Base-by-base conservation (phyloP, 1,140 invertebrate species). In the Aradophagus sp. region DNA sequence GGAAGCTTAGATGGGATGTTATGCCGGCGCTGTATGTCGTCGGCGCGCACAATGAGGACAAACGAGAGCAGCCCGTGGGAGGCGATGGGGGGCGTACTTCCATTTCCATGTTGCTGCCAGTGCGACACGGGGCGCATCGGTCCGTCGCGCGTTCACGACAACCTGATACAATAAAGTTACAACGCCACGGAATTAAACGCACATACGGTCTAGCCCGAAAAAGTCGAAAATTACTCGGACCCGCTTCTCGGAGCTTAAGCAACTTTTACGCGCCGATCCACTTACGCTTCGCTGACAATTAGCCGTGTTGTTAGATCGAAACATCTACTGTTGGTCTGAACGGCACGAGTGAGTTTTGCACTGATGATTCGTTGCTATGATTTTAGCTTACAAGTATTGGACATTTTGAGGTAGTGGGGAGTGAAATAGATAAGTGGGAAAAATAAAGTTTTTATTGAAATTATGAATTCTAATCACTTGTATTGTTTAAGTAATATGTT, bases 1-100 rank as follows among this genome's bases (percentile, higher is more conserved):
- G 77, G 76, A 78, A 80, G 72, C 71, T 79, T 68, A 68, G 58
- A 58, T 47, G 59, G 78, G 71, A 80, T 76, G 75, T 77, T 74
- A 77, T 78, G 76, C 73, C 63, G 58, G 65, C 58, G 58, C 69
- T 53, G 70, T 69, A 56, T 72, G 75, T 75, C 73, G 76, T 74
- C 76, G 72, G 77, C 76, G 69, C 52, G 67, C 65, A 79, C 78
- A 80, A 80, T 79, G 77, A 78, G 76, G 76, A 80, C 78, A 75
- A 80, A 80, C 77, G 74, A 79, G 77, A 79, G 76, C 73, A 74
- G 66, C 62, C 74, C 58, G 66, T 70, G 70, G 68, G 72, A 74
- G 77, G 74, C 59, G 58, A 67, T 61, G 47, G 63, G 73, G 77
- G 77, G 73, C 66, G 74, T 73, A 76, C 74, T 77, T 75, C 77